Base-by-base conservation (phyloP, 2,888 invertebrate genomes). In the Campaea margaritaria region DNA sequence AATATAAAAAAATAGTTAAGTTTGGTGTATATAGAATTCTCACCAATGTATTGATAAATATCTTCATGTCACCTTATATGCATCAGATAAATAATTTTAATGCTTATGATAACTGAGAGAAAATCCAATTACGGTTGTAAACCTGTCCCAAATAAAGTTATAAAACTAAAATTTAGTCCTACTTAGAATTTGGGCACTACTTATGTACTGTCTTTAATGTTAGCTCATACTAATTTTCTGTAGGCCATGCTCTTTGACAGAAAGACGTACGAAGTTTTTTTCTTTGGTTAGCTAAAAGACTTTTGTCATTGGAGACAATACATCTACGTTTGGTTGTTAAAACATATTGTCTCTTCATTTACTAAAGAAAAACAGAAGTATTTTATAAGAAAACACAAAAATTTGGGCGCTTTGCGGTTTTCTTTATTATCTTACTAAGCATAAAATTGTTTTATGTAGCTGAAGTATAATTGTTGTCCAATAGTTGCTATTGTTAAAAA, bases 71-170 rank as follows among this genome's bases (percentile, higher is more conserved):
- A 59, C 34, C 9, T 9, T 13, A 15, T 39, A n/a, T 5, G 52
- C 49, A 41, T 49, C 50, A 41, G 7, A 10, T 7, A 31, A 49
- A 38, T 56, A 49, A n/a, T 52, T 13, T 48, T 38, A 57, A 44
- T 63, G 15, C 54, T 63, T 31, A 55, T 57, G 44, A 53, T 57
- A 55, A 53, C 43, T 36, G 52, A 64, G 58, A 62, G 45, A 55
- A 58, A 27, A 56, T 50, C 47, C 51, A 46, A 50, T 15, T 34
- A 50, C 58, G 64, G 65, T 65, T 65, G 50, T 58, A 65, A 69
- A 67, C 69, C 62, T 63, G 64, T 52, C 62, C 65, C 64, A 69
- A 63, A 42, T 62, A 52, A 63, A 61, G 21, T 27, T n/a, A 38
- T 46, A 39, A 41, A 16, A 39, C 27, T 49, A 38, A 28, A 50